Conservation (phyloP, 2,888 invertebrate genomes). For the Eilema caniola region DNA sequence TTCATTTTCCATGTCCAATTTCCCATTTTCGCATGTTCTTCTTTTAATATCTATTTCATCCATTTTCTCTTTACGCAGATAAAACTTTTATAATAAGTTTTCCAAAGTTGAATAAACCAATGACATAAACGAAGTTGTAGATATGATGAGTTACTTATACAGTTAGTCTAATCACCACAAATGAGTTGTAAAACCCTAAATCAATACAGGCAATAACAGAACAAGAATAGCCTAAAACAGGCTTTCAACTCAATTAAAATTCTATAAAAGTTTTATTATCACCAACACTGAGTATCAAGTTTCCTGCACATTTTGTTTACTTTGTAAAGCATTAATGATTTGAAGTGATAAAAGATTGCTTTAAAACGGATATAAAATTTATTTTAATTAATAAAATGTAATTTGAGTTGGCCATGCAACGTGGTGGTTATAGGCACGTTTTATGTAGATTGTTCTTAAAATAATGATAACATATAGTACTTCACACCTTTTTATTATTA, state of each 20-base stretch:
- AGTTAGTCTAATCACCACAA: not conserved
- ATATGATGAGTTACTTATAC: not conserved
- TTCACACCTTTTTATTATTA: conserved; percentile 10
- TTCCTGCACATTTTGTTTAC: conserved; percentile 21
- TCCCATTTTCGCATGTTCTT: too few relatives aligned
- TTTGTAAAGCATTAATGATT: conserved; percentile 15
- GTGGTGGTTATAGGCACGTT: conserved; percentile 32
- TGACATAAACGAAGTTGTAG: not conserved
- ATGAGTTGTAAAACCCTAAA: not conserved
- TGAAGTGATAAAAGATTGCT: conserved; percentile 25
- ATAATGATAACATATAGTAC: not conserved
- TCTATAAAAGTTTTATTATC: conserved; percentile 14
- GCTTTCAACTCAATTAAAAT: conserved; percentile 2
- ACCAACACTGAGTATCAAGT: conserved; percentile 22
- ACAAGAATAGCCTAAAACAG: not conserved
- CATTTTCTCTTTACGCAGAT: too few relatives aligned
- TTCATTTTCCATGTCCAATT: too few relatives aligned
- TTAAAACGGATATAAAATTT: conserved; percentile 29
- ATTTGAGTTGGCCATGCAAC: conserved; percentile 29
- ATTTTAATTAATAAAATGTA: conserved; percentile 38
- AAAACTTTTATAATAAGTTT: too few relatives aligned
- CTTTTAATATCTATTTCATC: too few relatives aligned
- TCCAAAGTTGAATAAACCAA: not conserved
- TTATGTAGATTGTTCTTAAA: conserved; percentile 21
- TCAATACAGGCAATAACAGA: not conserved